Conservation (phyloP, 2,888 invertebrate species). For the Hirtodrosophila trivittata region DNA sequence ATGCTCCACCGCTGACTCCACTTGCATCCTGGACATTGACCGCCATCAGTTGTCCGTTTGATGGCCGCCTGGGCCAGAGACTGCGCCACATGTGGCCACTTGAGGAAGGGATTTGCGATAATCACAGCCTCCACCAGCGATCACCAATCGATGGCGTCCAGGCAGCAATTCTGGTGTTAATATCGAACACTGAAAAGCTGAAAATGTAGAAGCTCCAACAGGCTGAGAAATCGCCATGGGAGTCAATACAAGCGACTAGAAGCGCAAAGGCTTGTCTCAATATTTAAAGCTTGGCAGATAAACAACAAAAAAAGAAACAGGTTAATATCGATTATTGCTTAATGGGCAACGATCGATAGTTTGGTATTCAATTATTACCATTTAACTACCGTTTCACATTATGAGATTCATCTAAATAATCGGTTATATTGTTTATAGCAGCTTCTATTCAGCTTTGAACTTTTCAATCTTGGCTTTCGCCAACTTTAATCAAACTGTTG, state of each 20-base stretch:
- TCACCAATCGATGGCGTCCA: conserved; percentile 35
- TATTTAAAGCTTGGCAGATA: too few species aligned
- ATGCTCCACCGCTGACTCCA: background rate
- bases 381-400: too few species aligned
- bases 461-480: too few species aligned
- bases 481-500: too few species aligned
- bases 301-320: too few species aligned
- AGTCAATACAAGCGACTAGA: background rate
- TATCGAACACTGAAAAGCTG: conserved; percentile 18
- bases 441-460: too few species aligned
- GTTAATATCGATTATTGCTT: too few species aligned
- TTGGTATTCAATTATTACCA: too few species aligned
- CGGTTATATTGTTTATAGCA: too few species aligned
- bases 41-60: background rate
- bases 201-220: conserved; percentile 50
- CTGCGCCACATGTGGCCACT: conserved; percentile 64
- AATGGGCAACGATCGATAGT: too few species aligned
- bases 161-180: conserved; percentile 21
- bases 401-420: too few species aligned
- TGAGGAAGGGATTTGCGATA: conserved; percentile 46
- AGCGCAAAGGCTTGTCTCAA: too few species aligned
- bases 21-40: conserved; percentile 2
- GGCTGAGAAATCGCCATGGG: conserved; percentile 47
- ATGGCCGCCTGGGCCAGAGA: conserved; percentile 4
- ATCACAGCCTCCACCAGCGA: conserved; percentile 47